Base-by-base conservation (phyloP, 1,140 invertebrate genomes). In the Apis florea region DNA sequence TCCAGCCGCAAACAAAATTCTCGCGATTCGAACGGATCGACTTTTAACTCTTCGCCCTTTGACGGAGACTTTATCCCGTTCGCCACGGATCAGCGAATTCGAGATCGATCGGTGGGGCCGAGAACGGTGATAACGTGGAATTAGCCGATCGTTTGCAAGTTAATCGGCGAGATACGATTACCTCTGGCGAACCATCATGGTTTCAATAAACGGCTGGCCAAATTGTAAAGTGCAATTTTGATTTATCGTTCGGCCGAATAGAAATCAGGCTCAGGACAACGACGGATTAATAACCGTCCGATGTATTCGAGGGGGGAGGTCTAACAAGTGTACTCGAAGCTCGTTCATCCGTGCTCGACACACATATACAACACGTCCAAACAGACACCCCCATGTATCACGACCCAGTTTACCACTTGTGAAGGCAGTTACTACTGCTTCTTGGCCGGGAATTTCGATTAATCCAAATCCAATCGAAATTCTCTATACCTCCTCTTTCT, bases 401-500 rank as follows among this genome's bases (percentile, higher is more conserved):
- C 63, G 79, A 81, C 53, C 63, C 64, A 76, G 51, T 68, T 81
- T 68, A 51, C 26, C 72, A 19, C 13, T 40, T 6, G 31, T 10
- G 19, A 15, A 47, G 64, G 40, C 64, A 47, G 40, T 70, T 47
- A 3, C 31, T 40, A 40, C 31, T 4, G 24, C 2, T 12, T 12
- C 26, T 51, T 9, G 19, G n/a, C 47, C 49, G 78, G 49, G 56
- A 26, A 40, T 59, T 71, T 79, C 58, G 40, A 83, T 83, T 79
- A 66, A 79, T 78, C 80, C 51, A 71, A 72, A 83, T 73, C 82
- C 82, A 67, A 83, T 72, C 77, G 47, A 47, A 12, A 8, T 40
- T 4, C 26, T 2, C 21, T 15, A 17, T 63, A 8, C 63, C n/a
- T 17, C 53, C 10, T 26, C 56, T 19, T 56, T 40, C 21, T 1